Conservation (phyloP, 2,888 invertebrate species). For the Drosophila testacea region DNA sequence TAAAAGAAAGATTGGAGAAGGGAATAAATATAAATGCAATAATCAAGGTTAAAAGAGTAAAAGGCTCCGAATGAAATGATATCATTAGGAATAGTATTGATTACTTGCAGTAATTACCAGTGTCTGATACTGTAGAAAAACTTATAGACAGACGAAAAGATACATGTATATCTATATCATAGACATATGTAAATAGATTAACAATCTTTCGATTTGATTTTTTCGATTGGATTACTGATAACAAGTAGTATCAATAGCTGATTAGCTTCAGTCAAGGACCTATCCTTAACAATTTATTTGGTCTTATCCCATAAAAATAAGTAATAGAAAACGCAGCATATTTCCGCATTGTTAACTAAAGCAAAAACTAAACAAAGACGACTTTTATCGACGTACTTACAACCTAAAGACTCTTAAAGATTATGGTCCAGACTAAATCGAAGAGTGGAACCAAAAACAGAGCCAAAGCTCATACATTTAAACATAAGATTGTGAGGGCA, state of each 20-base stretch:
- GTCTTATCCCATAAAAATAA: not conserved
- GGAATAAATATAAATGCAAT: slow-evolving; percentile 15
- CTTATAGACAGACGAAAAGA: not conserved
- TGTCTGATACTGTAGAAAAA: not conserved
- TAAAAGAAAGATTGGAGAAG: not conserved
- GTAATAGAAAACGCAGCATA: not conserved
- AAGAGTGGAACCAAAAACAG: slow-evolving; percentile 19
- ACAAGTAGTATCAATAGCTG: not conserved
- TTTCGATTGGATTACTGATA: not conserved
- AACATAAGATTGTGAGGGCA: slow-evolving; percentile 46
- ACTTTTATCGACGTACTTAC: slow-evolving; percentile 31
- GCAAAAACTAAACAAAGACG: slow-evolving; percentile 8
- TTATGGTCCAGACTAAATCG: slow-evolving; percentile 16
- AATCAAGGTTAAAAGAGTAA: slow-evolving; percentile 1
- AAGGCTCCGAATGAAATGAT: not conserved
- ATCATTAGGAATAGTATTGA: not conserved
- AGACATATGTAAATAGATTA: not conserved
- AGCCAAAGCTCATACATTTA: slow-evolving; percentile 54
- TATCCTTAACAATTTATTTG: not conserved
- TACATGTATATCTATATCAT: not conserved
- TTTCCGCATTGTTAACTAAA: not conserved
- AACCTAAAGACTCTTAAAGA: slow-evolving; percentile 25
- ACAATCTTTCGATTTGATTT: too few relatives aligned
- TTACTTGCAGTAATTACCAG: not conserved
- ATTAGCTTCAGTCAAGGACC: not conserved